Evolutionary conservation across 2,888 invertebrate species (phyloP).

Genomic region (Amblyjoppa proteus): DNA sequence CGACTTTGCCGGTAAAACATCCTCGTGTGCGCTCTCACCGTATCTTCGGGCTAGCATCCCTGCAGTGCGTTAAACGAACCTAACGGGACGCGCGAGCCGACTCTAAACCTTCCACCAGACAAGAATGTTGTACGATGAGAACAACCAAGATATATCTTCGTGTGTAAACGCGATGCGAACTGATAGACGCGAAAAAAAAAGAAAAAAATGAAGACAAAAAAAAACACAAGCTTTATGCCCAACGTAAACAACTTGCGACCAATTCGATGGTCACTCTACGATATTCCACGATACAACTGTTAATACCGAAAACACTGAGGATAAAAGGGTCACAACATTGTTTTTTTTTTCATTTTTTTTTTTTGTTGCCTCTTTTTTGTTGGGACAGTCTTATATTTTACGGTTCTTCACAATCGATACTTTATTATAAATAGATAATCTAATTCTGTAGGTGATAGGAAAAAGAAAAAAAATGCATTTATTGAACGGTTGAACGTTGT

Average conservation of each 20-base stretch:
- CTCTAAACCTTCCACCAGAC: not conserved
- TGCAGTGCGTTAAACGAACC: conserved; percentile 40
- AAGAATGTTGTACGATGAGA: not conserved
- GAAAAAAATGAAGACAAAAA: not conserved
- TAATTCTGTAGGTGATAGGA: conserved; percentile 49
- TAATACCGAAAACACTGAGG: conserved; percentile 40
- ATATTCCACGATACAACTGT: conserved; percentile 50
- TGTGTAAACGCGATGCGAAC: conserved; percentile 3
- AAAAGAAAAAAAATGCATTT: conserved; percentile 57
- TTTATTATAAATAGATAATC: conserved; percentile 48
- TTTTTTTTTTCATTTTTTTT: conserved; percentile 1
- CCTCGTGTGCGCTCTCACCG: conserved; percentile 70
- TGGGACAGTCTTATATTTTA: conserved; percentile 60
- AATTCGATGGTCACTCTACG: conserved; percentile 39
- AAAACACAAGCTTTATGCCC: conserved; percentile 22
- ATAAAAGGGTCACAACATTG: conserved; percentile 51
- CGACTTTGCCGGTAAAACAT: conserved; percentile 73
- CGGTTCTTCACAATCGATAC: conserved; percentile 44
- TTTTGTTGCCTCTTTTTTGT: conserved; percentile 35
- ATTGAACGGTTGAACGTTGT: conserved; percentile 53
- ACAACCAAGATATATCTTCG: not conserved
- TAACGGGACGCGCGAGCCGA: conserved; percentile 50
- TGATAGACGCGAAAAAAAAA: conserved; percentile 16
- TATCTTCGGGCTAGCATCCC: conserved; percentile 57
- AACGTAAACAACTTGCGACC: conserved; percentile 16